Evolutionary conservation across 2,888 invertebrate species (phyloP).

Genomic region (Metacarcinus magister): DNA sequence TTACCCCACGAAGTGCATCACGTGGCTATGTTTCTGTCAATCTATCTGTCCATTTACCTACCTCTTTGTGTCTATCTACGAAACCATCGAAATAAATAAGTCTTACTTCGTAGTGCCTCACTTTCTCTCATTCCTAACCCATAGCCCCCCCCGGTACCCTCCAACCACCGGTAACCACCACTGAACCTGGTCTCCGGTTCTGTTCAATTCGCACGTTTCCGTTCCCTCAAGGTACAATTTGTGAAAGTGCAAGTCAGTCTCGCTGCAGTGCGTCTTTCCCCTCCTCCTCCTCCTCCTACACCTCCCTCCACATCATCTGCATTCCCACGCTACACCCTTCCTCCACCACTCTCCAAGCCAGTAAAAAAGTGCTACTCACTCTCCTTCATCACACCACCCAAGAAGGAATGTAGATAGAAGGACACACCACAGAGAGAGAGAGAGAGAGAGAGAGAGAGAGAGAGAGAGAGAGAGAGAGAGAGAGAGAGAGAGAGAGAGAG

Average conservation of each 20-base stretch:
- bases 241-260: slow-evolving; percentile 8
- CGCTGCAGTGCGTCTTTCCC: background rate
- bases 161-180: background rate
- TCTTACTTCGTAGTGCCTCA: background rate
- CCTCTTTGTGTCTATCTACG: background rate
- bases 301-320: background rate
- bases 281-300: background rate
- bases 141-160: background rate
- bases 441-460: background rate
- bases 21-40: background rate
- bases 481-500: too few relatives aligned
- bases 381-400: background rate
- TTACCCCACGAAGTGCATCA: slow-evolving; percentile 26
- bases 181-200: background rate
- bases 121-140: background rate
- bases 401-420: background rate
- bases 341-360: background rate
- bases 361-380: background rate
- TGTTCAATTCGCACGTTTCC: background rate
- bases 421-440: background rate
- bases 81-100: background rate
- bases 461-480: too few relatives aligned
- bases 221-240: background rate
- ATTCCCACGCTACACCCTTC: background rate
- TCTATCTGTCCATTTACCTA: background rate